Base-by-base conservation (phyloP, 2,888 invertebrate species). In the Ecliptopera silaceata region DNA sequence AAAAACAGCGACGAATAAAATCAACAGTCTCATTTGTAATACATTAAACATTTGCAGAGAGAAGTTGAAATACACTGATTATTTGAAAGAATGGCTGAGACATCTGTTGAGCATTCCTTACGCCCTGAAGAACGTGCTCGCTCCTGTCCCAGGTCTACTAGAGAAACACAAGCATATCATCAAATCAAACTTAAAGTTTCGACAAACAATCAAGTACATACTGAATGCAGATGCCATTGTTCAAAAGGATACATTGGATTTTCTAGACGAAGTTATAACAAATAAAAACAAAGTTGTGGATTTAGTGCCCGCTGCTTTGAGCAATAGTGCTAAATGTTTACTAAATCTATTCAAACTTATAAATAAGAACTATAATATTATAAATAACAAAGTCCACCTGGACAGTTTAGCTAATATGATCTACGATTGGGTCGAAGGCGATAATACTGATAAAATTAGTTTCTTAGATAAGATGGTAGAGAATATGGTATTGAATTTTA, bases 221-320 rank as follows among this genome's bases (percentile, higher is more conserved):
- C 56, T 67, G 2, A 65, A 67, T 39, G 61, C 69, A 4, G 65
- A 72, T 15, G 26, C 61, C 1, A 47, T 52, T 11, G 64, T 71
- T 5, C 74, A 82, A 55, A 76, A 77, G 36, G 79, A 79, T 64
- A 61, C 72, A 8, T 43, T 84, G 12, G 83, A 83, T 34, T 78
- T 78, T 44, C 13, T 84, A 0, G 82, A 82, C 56, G 84, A 82
- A 61, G 61, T 75, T 12, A 52, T 84, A 26, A 72, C 71, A 0
- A 77, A 75, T 52, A 68, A 70, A 22, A 68, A 73, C 17, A 63
- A 56, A 26, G 39, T 75, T n/a, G 49, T 64, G 4, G 61, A 67
- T 31, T 32, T 70, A 12, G 64, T 73, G 11, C 70, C 81, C 4
- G 36, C 51, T 10, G 26, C 38, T 31, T 51, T 77, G n/a, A 75